Percentiles rank a stretch among this genome's conserved stretches.
Conservation (phyloP, 2,888 invertebrate genomes). For the Neelides folsomi region DNA sequence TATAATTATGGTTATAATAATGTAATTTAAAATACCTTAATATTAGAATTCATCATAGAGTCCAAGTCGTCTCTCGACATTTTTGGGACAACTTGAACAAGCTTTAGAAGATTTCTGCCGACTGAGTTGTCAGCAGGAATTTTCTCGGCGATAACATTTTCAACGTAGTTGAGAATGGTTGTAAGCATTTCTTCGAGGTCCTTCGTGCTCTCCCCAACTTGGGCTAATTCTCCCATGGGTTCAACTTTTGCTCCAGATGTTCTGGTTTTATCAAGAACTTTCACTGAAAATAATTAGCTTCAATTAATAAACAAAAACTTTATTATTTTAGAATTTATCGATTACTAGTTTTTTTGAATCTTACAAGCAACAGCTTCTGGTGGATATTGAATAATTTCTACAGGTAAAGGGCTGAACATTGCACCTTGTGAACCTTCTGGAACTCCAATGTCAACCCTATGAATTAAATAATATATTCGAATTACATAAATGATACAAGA, state of each 20-base stretch:
- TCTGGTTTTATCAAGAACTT: constrained; percentile 72
- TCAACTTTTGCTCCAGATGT: constrained; percentile 50
- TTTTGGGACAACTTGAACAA: constrained; percentile 82
- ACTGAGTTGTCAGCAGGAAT: constrained; percentile 66
- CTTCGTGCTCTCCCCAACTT: constrained; percentile 71
- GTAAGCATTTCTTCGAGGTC: constrained; percentile 64
- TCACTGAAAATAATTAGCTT: constrained; percentile 38
- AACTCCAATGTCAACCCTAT: constrained; percentile 75
- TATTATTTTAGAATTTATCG: not conserved
- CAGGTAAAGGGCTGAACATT: constrained; percentile 92
- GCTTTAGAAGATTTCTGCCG: constrained; percentile 75
- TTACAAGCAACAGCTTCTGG: constrained; percentile 63
- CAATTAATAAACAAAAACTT: constrained; percentile 2
- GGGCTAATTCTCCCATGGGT: constrained; percentile 54
- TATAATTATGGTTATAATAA: too few relatives aligned
- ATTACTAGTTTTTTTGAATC: constrained; percentile 10
- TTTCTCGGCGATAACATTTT: constrained; percentile 74
- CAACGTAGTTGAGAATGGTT: constrained; percentile 66
- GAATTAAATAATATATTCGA: too few relatives aligned
- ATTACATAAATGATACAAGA: too few relatives aligned
- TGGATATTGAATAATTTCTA: constrained; percentile 76
- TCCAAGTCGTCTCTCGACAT: constrained; percentile 83
- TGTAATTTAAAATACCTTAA: constrained; percentile 58
- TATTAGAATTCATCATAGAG: constrained; percentile 86
- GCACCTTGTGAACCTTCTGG: constrained; percentile 84